A percentile compares a stretch with the other conserved stretches of the same genome.
These are phyloP conservation scores for Atherinosoma microstoma DNA, from an alignment of 2,797 vertebrate species.

Conservation along the genomic window DNA sequence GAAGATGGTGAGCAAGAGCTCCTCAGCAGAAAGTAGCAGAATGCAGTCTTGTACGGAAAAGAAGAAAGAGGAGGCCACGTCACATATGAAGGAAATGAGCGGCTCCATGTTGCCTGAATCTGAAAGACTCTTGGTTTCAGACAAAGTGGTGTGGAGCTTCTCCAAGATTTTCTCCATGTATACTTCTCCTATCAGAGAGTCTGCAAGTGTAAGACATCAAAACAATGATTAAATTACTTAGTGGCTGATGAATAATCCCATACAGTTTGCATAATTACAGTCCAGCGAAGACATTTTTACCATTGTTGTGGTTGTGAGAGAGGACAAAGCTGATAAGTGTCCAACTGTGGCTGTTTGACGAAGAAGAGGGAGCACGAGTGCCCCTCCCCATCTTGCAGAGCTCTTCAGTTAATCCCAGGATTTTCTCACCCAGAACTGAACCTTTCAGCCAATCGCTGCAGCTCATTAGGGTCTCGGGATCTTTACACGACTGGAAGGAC, in stretches of 20 bases:
- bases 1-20: constrained; percentile 93
- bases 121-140: constrained; percentile 89
- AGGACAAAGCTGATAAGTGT: constrained; percentile 91
- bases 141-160: constrained; percentile 91
- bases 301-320: constrained; percentile 89
- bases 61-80: constrained; percentile 93
- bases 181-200: constrained; percentile 89
- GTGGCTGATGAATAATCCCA: not conserved
- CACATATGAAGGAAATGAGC: constrained; percentile 92
- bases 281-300: constrained; percentile 72
- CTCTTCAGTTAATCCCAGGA: constrained; percentile 87
- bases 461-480: constrained; percentile 81
- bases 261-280: not conserved
- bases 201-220: constrained; percentile 69
- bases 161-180: constrained; percentile 93
- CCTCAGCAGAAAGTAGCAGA: constrained; percentile 90
- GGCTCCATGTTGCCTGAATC: constrained; percentile 90
- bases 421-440: constrained; percentile 87
- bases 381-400: constrained; percentile 85
- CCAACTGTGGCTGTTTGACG: constrained; percentile 86
- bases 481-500: constrained; percentile 86
- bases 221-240: not conserved
- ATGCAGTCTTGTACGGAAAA: constrained; percentile 90
- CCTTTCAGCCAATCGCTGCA: constrained; percentile 92
- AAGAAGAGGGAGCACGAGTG: constrained; percentile 57